Evolutionary conservation across 1,140 invertebrate species (phyloP).

Genomic region (Meteorus sp.): DNA sequence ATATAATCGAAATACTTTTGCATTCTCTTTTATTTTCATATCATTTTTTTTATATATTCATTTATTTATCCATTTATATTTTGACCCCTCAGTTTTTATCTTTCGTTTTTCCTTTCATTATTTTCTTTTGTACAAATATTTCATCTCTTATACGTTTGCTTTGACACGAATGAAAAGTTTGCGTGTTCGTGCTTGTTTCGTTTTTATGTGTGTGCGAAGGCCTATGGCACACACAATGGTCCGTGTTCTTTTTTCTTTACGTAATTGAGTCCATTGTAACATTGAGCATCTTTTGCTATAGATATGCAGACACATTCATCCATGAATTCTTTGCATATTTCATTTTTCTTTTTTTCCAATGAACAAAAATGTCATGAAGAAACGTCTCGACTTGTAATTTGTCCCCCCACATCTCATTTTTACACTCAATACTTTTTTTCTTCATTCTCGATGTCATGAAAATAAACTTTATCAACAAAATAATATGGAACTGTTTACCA

Average conservation of each 20-base stretch:
- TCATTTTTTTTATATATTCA: background rate
- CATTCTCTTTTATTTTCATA: background rate
- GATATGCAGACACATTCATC: no score
- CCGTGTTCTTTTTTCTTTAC: conserved; percentile 9
- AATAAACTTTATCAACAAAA: no score
- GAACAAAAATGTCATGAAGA: background rate
- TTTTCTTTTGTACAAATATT: background rate
- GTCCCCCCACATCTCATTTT: no score
- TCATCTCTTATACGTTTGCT: conserved; percentile 14
- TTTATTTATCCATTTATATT: conserved; percentile 13
- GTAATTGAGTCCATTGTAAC: conserved; percentile 26
- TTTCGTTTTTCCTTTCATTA: background rate
- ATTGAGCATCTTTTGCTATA: background rate
- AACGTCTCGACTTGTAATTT: no score
- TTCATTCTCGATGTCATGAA: no score
- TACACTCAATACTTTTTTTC: no score
- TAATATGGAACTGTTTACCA: no score
- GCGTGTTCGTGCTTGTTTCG: conserved; percentile 10
- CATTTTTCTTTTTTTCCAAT: background rate
- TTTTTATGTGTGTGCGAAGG: background rate
- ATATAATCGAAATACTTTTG: background rate
- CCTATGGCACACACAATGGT: conserved; percentile 13
- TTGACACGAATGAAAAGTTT: conserved; percentile 19
- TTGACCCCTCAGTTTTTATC: background rate
- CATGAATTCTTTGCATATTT: conserved; percentile 5